Conservation (phyloP, 2,797 vertebrate species). For the Spinibarbus caldwelli region DNA sequence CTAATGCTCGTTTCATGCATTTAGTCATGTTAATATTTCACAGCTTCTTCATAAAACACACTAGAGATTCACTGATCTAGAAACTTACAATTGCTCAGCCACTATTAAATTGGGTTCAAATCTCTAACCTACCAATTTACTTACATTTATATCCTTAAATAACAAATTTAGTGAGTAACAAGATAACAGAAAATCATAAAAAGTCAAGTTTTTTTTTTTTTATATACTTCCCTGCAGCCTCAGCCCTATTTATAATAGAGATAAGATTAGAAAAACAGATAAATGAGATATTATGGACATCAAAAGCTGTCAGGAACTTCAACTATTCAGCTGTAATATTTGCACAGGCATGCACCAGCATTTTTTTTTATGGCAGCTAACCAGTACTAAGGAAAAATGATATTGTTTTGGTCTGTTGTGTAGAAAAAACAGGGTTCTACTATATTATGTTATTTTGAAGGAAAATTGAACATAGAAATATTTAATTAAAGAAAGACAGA, state of each 20-base stretch:
- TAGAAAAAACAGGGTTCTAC: background rate
- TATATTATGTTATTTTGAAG: background rate
- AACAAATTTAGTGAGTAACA: background rate
- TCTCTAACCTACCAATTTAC: background rate
- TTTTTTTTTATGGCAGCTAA: background rate
- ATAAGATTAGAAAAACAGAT: background rate
- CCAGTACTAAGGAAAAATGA: background rate
- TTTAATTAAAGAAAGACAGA: background rate
- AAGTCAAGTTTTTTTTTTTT: background rate
- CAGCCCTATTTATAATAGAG: background rate
- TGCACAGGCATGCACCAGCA: background rate
- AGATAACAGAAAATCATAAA: background rate
- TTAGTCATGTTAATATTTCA: slow-evolving; percentile 48
- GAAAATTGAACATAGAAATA: background rate
- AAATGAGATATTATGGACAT: background rate
- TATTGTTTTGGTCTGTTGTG: background rate
- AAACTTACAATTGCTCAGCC: no score
- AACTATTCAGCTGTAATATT: no score
- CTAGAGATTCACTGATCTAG: background rate
- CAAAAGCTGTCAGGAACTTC: background rate
- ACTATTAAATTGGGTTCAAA: background rate
- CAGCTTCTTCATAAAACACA: slow-evolving; percentile 5
- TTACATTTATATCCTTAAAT: slow-evolving; percentile 10
- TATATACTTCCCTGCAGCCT: background rate
- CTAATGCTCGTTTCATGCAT: slow-evolving; percentile 24